phyloP scores from a whole-genome alignment of 35 echinoderm and acorn worm genomes.

The Apostichopus californicus region DNA sequence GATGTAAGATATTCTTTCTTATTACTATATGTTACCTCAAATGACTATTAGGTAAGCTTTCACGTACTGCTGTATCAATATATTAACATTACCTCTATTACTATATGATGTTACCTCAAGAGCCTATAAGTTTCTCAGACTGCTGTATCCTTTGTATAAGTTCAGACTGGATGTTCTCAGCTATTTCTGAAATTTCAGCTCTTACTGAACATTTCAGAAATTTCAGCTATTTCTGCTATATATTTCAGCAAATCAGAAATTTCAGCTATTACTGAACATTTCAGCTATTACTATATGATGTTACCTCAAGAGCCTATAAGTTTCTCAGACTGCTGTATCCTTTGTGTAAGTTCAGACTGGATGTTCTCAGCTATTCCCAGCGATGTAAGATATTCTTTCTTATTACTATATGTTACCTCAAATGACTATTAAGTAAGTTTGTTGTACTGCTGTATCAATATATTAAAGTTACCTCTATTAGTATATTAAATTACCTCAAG shows the following conservation, averaged over 20 bases:
- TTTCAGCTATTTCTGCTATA: not conserved
- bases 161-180: slow-evolving; percentile 24
- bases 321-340: not conserved
- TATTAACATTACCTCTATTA: not conserved
- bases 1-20: too few relatives aligned
- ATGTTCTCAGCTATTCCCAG: slow-evolving; percentile 33
- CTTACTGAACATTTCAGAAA: too few relatives aligned
- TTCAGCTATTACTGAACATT: not conserved
- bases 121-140: too few relatives aligned
- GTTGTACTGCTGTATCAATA: too few relatives aligned
- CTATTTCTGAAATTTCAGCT: not conserved
- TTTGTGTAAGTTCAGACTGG: slow-evolving; percentile 1
- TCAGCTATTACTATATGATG: not conserved
- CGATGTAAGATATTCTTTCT: slow-evolving; percentile 34
- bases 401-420: too few relatives aligned
- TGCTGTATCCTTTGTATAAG: not conserved
- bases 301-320: not conserved
- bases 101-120: not conserved
- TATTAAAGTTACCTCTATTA: not conserved
- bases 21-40: too few relatives aligned
- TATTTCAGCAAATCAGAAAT: not conserved
- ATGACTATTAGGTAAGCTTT: too few relatives aligned
- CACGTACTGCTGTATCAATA: not conserved
- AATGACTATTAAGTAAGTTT: too few relatives aligned
- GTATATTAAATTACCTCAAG: not conserved